phyloP scores from a whole-genome alignment of 1,140 invertebrate genomes.

The Calosoma granatense region DNA sequence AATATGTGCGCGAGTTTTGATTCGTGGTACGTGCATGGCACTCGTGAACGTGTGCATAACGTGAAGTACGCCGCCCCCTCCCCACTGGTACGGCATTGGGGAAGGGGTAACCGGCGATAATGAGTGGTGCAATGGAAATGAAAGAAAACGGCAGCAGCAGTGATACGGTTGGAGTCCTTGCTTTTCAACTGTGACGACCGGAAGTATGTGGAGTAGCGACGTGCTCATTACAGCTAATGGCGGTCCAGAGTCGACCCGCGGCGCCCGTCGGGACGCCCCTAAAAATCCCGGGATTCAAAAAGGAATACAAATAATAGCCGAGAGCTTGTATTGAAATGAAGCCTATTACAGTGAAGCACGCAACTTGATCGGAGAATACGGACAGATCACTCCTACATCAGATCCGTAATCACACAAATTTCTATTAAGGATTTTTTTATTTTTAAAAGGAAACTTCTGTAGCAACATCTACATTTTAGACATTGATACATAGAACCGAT shows the following conservation, averaged over 20 bases:
- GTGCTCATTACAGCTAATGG: constrained; percentile 10
- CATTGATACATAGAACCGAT: too few relatives aligned
- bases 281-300: neutral
- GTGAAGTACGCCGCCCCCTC: neutral
- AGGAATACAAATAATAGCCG: constrained; percentile 2
- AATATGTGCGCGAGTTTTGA: neutral
- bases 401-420: too few relatives aligned
- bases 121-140: neutral
- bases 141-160: neutral
- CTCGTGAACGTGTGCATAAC: neutral
- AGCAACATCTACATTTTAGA: too few relatives aligned
- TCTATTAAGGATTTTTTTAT: too few relatives aligned
- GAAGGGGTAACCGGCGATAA: neutral
- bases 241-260: neutral
- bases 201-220: neutral
- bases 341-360: neutral
- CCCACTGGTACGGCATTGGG: neutral
- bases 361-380: neutral
- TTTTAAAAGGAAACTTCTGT: too few relatives aligned
- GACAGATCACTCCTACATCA: too few relatives aligned
- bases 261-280: neutral
- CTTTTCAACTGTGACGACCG: constrained; percentile 8
- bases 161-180: neutral
- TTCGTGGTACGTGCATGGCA: neutral
- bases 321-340: neutral